Evolutionary conservation across 2,113 vertebrate genomes (phyloP), one percentile per base, ranked within the genome.

Genomic region (Mirza zaza): DNA sequence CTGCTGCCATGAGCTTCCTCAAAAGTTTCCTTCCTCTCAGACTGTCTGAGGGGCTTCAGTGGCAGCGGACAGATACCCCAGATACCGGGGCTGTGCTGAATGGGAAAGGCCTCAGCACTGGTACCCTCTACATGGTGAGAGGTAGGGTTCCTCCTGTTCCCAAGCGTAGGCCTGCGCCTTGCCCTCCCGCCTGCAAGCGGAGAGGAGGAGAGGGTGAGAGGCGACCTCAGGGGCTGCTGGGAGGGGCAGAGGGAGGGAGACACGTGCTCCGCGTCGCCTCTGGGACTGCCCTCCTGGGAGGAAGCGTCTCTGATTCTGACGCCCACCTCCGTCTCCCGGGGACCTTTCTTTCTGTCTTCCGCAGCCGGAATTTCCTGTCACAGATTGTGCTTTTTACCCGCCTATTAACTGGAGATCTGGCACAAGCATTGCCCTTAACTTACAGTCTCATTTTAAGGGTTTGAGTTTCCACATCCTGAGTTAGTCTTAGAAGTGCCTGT

Each of bases 81-180:
- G 59, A 25, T n/a, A 99, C 99, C 7, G 98, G 99, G 70, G 99
- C 99, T n/a, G 99, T 99, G 96, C 94, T 99, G 98, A 99, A 99
- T 96, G 99, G 99, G 1, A 98, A 99, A 91, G 97, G 95, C 65
- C 98, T 99, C 36, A 99, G 99, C 71, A 85, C 98, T 2, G 99
- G 99, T 5, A 99, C 99, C 7, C 98, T 99, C 0, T 99, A 99
- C 98, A 98, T 99, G 6, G 98, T 99, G 99, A 99, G 97, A 99
- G 99, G 99, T 99, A 98, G 52, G 61, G 48, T 17, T 11, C 9
- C 12, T 2, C 7, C 12, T 2, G 18, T 5, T 17, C 13, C 6
- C 71, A 2, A 2, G 83, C 5, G 32, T 73, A 7, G 91, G 27
- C 45, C 45, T 10, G 86, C 52, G 50, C 77, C 18, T 50, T 34